Evolutionary conservation across 2,888 invertebrate species (phyloP).

Genomic region (Neoascia interrupta): DNA sequence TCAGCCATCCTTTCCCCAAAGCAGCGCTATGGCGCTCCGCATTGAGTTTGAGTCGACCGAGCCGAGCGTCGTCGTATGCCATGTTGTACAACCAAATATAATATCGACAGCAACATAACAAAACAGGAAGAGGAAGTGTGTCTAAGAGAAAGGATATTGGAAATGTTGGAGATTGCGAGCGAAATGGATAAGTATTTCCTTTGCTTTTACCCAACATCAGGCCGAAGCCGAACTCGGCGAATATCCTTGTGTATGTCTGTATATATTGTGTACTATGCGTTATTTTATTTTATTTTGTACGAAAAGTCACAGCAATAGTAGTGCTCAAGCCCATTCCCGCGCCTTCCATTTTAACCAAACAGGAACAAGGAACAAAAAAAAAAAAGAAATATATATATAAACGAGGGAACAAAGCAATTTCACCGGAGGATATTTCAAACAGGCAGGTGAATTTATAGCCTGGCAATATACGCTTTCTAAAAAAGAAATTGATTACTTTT

Average conservation of each 20-base stretch:
- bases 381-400: slow-evolving; percentile 14
- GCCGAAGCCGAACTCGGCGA: no score
- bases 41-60: no score
- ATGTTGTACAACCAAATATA: slow-evolving; percentile 62
- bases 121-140: slow-evolving; percentile 69
- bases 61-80: slow-evolving; percentile 34
- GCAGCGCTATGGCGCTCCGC: neutral
- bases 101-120: slow-evolving; percentile 62
- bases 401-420: slow-evolving; percentile 61
- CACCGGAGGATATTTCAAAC: slow-evolving; percentile 64
- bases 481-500: slow-evolving; percentile 66
- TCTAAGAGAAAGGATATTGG: slow-evolving; percentile 70
- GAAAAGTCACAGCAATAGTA: slow-evolving; percentile 56
- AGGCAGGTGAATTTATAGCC: slow-evolving; percentile 67
- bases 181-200: slow-evolving; percentile 68
- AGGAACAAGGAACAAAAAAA: slow-evolving; percentile 15
- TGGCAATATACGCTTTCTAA: slow-evolving; percentile 54
- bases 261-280: slow-evolving; percentile 10
- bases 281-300: slow-evolving; percentile 51
- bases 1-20: slow-evolving; percentile 47
- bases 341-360: slow-evolving; percentile 14
- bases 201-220: slow-evolving; percentile 22
- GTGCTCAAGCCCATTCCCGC: slow-evolving; percentile 9
- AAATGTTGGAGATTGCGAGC: slow-evolving; percentile 65
- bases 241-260: neutral